Evolutionary conservation across 2,888 invertebrate genomes (phyloP), one percentile per base, ranked within the genome.

Genomic region (Xestia xanthographa): DNA sequence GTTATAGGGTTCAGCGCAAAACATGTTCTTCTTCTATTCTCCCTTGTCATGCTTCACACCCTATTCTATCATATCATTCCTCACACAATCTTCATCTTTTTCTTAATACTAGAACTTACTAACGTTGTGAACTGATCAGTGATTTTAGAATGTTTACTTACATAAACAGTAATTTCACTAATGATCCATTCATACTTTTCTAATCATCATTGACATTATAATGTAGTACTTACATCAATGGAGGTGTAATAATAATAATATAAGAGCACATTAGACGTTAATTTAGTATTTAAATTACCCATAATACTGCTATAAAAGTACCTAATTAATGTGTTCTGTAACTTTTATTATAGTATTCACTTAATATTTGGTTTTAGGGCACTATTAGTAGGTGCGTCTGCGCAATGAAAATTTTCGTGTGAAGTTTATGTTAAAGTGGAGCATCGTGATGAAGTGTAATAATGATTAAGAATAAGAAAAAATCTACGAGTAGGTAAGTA

Each of bases 291-390:
- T 69, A 83, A 85, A 86, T 85, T 73, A 71, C 79, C 71, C 53
- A 45, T 74, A 80, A 86, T 77, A 62, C 66, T 45, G 53, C 72
- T 29, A 79, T 76, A 80, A 85, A 68, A 75, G 34, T 38, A 62
- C 43, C 45, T 77, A 81, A 88, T 81, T 75, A 71, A 70, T 71
- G 70, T 50, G 69, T 86, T 83, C 75, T 74, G 70, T 79, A 85
- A 86, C 60, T 48, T 77, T 58, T 65, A 86, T 77, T 82, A 67
- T 38, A 43, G 75, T 84, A 73, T 70, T 74, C 45, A 72, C 58
- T 66, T 72, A 38, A 22, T 75, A 69, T 79, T 78, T 80, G 72
- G 86, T 86, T 82, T 75, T 48, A 71, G 77, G 82, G 77, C 72
- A 75, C 38, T 56, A 86, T 86, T 86, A 72, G 43, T 63, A 68